Conservation (phyloP, 2,888 invertebrate genomes). For the Hypomecis punctinalis region DNA sequence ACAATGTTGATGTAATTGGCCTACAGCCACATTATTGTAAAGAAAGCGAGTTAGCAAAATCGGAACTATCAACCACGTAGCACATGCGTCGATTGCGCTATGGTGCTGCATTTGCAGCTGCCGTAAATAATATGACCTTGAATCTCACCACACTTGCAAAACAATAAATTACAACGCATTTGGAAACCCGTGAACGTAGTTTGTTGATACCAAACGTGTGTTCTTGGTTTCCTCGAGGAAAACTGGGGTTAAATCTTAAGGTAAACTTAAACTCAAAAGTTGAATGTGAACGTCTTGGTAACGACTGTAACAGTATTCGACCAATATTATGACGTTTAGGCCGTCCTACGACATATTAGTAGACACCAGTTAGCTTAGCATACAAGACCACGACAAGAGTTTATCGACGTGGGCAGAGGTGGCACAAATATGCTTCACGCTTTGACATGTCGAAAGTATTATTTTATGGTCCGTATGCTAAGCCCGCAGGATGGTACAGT, state of each 20-base stretch:
- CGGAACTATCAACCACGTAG: neutral
- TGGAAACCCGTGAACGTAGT: neutral
- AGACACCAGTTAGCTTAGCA: no score
- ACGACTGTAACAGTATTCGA: no score
- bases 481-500: no score
- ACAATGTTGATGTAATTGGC: conserved; percentile 7
- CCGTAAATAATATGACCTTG: neutral
- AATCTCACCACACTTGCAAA: neutral
- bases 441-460: no score
- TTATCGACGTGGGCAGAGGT: no score
- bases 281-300: no score
- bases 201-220: neutral
- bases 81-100: neutral
- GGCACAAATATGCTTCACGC: no score
- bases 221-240: conserved; percentile 8
- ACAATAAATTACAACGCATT: neutral
- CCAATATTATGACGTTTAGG: no score
- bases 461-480: no score
- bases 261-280: no score
- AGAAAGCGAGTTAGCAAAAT: neutral
- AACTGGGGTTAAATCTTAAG: neutral
- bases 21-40: neutral
- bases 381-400: no score
- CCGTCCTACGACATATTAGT: no score
- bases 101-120: neutral